Percentiles rank a stretch among this genome's conserved stretches.
phyloP scores from a whole-genome alignment of 2,113 vertebrate species.

The Podilymbus podiceps region DNA sequence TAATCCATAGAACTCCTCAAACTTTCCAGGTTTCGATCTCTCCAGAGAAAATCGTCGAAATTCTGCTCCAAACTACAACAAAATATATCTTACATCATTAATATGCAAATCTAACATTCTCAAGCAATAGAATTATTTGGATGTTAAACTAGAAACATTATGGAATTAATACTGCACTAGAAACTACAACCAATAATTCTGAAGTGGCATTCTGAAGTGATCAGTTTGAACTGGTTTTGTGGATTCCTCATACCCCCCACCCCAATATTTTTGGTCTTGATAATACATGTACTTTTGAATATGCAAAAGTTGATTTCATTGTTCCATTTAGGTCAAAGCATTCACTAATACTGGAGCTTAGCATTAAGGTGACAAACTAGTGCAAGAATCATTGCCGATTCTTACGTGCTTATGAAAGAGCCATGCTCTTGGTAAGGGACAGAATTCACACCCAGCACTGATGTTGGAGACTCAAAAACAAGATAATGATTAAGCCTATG shows the following conservation, averaged over 20 bases:
- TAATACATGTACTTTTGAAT: background rate
- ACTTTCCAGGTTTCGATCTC: conserved; percentile 92
- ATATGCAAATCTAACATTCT: background rate
- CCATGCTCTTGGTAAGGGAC: background rate
- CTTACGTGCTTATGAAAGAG: background rate
- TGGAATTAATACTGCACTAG: background rate
- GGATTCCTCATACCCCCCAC: no score
- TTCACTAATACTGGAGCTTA: background rate
- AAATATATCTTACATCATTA: background rate
- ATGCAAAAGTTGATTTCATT: background rate
- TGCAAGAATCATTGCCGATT: background rate
- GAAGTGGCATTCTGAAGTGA: background rate
- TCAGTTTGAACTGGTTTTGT: background rate
- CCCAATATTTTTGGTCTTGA: background rate
- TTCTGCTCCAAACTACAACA: conserved; percentile 93
- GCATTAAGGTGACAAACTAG: background rate
- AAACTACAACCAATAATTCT: background rate
- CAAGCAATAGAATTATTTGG: background rate
- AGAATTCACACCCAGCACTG: background rate
- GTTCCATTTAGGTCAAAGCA: background rate
- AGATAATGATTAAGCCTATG: background rate
- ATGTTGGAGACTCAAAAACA: background rate
- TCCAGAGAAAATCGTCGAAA: conserved; percentile 97
- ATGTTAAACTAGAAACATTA: background rate
- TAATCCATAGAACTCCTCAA: conserved; percentile 96